Base-by-base conservation (phyloP, 2,888 invertebrate species). In the Baccha elongata region DNA sequence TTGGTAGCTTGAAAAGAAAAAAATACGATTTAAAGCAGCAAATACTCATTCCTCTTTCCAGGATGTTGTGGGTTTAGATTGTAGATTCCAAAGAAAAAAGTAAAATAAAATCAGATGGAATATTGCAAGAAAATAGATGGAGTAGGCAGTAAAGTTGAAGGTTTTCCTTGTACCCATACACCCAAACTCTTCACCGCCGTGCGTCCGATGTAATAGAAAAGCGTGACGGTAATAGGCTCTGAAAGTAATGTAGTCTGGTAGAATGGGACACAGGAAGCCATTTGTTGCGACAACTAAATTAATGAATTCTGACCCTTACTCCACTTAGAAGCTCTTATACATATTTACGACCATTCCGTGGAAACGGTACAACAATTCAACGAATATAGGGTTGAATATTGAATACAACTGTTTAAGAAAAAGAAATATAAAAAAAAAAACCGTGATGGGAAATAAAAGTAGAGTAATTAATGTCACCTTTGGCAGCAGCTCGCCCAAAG, bases 181-280 rank as follows among this genome's bases (percentile, higher is more conserved):
- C 48, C 26, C 26, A 26, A 26, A 6, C 29, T 8, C 7, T 32
- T 3, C 8, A 7, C 29, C 29, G 29, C 23, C n/a, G n/a, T 11
- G 8, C 37, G 32, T n/a, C 11, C 29, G 26, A 21, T 58, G 58
- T 75, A 81, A 79, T 81, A 52, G 75, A 60, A 81, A 81, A 81
- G 80, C 80, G 80, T 81, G 80, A 75, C 75, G 60, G 71, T 75
- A 81, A 75, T 81, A 81, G 80, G 80, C 80, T 71, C 65, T 81
- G 80, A 81, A 81, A 80, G 74, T 80, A 73, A 81, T 81, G 69
- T 69, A 75, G 80, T 81, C 69, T 69, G 50, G n/a, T 26, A 80
- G 69, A 74, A 58, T 75, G 69, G 58, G 80, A 81, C 69, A 75
- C 80, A 71, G 74, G 80, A 75, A 81, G 75, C 80, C 80, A 81